Evolutionary conservation across 1,140 invertebrate species (phyloP).

Genomic region (Pseudobourletiella spinata): DNA sequence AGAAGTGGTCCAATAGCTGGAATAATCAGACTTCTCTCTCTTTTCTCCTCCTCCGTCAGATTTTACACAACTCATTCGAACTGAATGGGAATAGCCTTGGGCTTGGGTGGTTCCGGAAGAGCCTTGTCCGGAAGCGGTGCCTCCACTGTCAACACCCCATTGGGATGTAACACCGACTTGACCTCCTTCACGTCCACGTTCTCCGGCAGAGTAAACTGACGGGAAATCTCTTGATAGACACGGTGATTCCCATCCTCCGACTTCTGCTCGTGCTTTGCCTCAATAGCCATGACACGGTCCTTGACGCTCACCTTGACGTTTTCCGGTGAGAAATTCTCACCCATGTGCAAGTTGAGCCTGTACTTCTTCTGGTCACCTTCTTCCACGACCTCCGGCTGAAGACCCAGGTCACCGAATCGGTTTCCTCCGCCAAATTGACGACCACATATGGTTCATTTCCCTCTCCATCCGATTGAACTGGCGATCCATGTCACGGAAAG

Average conservation of each 20-base stretch:
- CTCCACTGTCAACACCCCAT: slow-evolving; percentile 41
- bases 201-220: slow-evolving; percentile 42
- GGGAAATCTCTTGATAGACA: slow-evolving; percentile 40
- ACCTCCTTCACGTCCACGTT: slow-evolving; percentile 40
- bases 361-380: slow-evolving; percentile 15
- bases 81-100: too few species aligned
- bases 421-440: too few species aligned
- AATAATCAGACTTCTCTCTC: too few species aligned
- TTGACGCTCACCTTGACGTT: slow-evolving; percentile 38
- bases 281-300: slow-evolving; percentile 36
- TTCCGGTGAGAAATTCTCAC: slow-evolving; percentile 36
- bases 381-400: neutral
- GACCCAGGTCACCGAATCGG: too few species aligned
- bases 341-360: slow-evolving; percentile 10
- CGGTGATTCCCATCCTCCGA: too few species aligned
- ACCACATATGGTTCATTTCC: too few species aligned
- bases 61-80: too few species aligned
- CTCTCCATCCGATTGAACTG: too few species aligned
- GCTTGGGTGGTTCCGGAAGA: too few species aligned
- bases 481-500: too few species aligned
- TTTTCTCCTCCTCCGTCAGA: too few species aligned
- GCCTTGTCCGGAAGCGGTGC: slow-evolving; percentile 40
- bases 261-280: slow-evolving; percentile 38
- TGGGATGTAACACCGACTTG: slow-evolving; percentile 38
- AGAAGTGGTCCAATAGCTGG: too few species aligned